Evolutionary conservation across 1,140 invertebrate species (phyloP).

Genomic region (Caenorhabditis inopinata): DNA sequence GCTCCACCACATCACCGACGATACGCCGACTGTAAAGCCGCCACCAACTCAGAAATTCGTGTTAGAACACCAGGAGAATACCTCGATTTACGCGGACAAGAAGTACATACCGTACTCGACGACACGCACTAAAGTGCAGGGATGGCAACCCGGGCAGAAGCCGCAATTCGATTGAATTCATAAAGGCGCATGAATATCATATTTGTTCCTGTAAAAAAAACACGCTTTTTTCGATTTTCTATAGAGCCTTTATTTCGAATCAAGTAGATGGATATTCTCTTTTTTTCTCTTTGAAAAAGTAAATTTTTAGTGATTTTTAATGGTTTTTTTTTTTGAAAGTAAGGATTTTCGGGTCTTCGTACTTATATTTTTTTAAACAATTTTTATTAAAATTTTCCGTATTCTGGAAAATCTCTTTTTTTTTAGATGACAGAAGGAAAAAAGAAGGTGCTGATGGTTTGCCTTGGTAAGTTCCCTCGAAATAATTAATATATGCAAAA

Average conservation of each 20-base stretch:
- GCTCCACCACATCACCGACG: slow-evolving; percentile 63
- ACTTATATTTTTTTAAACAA: background rate
- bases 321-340: background rate
- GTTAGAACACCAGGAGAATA: slow-evolving; percentile 59
- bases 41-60: slow-evolving; percentile 55
- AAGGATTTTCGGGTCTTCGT: background rate
- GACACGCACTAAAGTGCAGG: slow-evolving; percentile 62
- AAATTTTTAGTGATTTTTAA: background rate
- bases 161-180: background rate
- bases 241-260: no score
- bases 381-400: background rate
- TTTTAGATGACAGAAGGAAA: slow-evolving; percentile 25
- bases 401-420: background rate
- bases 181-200: background rate
- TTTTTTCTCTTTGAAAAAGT: no score
- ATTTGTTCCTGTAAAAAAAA: no score
- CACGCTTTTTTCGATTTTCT: no score
- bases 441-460: slow-evolving; percentile 48
- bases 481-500: no score
- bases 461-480: slow-evolving; percentile 48
- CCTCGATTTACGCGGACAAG: slow-evolving; percentile 46
- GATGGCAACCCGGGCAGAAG: slow-evolving; percentile 57
- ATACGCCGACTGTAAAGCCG: slow-evolving; percentile 55
- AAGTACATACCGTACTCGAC: slow-evolving; percentile 66
- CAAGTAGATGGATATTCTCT: no score